phyloP scores from a whole-genome alignment of 1,140 invertebrate species.

The Aphidius ervi region DNA sequence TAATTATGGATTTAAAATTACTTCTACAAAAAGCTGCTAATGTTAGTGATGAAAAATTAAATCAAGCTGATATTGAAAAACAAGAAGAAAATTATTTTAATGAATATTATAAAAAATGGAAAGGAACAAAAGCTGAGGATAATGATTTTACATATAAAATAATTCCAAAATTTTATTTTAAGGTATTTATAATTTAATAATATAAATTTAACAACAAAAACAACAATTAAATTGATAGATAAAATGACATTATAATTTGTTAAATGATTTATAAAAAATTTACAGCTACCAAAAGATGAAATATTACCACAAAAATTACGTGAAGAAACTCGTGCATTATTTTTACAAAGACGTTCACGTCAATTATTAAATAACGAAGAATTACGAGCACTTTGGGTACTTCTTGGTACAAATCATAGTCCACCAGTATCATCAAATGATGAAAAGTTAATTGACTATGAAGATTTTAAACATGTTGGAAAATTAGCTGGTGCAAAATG shows the following conservation, averaged over 20 bases:
- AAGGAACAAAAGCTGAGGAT: conserved; percentile 48
- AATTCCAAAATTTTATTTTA: conserved; percentile 78
- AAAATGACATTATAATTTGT: no score
- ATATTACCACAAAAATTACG: conserved; percentile 73
- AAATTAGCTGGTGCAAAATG: conserved; percentile 61
- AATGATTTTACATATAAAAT: conserved; percentile 46
- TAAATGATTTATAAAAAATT: background rate
- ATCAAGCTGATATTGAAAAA: conserved; percentile 33
- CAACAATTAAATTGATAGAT: background rate
- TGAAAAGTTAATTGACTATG: conserved; percentile 81
- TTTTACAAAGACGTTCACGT: conserved; percentile 77
- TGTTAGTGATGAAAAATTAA: conserved; percentile 6
- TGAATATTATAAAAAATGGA: conserved; percentile 57
- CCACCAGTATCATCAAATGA: conserved; percentile 61
- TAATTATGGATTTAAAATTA: conserved; percentile 15
- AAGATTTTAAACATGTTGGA: conserved; percentile 75
- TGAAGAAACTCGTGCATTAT: conserved; percentile 80
- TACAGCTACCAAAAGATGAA: conserved; percentile 69
- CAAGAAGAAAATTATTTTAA: conserved; percentile 57
- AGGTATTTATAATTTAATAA: conserved; percentile 38
- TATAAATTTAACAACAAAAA: conserved; percentile 3
- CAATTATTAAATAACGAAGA: conserved; percentile 84
- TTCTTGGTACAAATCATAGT: conserved; percentile 77
- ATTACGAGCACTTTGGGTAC: conserved; percentile 77
- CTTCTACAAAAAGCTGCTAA: conserved; percentile 1